Evolutionary conservation across 2,113 vertebrate genomes (phyloP).

Genomic region (Penelope pileata): DNA sequence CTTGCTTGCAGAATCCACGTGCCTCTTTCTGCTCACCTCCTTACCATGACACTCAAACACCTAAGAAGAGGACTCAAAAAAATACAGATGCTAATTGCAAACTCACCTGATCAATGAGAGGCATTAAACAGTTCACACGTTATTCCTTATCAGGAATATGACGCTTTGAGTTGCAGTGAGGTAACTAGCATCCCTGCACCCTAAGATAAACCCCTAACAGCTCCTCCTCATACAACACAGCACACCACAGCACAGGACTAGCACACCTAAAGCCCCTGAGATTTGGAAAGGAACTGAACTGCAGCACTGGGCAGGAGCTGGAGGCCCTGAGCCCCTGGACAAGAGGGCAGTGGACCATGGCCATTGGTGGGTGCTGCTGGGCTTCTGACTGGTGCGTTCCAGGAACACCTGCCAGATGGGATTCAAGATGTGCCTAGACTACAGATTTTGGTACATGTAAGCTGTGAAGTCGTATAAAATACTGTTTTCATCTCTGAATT

Average conservation of each 20-base stretch:
- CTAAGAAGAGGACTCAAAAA: not conserved
- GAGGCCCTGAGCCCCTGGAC: not conserved
- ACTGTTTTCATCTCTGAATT: not conserved
- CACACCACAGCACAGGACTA: not conserved
- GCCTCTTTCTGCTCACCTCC: not conserved
- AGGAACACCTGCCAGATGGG: rapidly evolving
- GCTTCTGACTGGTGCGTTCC: not conserved
- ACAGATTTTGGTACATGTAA: not conserved
- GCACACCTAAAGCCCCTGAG: not conserved
- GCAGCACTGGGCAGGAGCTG: not conserved
- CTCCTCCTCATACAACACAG: not conserved
- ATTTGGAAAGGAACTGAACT: not conserved
- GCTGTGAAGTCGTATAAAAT: not conserved
- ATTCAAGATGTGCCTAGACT: not conserved
- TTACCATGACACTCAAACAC: not conserved
- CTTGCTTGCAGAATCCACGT: rapidly evolving
- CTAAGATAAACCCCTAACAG: not conserved
- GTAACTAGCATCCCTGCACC: not conserved
- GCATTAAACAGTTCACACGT: not conserved
- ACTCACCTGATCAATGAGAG: not conserved
- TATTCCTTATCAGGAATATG: not conserved
- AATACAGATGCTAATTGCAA: not conserved
- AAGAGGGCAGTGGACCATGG: not conserved
- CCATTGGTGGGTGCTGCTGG: rapidly evolving
- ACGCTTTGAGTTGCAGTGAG: not conserved